Conservation (phyloP, 2,888 invertebrate species). For the Stegophylla sp. region DNA sequence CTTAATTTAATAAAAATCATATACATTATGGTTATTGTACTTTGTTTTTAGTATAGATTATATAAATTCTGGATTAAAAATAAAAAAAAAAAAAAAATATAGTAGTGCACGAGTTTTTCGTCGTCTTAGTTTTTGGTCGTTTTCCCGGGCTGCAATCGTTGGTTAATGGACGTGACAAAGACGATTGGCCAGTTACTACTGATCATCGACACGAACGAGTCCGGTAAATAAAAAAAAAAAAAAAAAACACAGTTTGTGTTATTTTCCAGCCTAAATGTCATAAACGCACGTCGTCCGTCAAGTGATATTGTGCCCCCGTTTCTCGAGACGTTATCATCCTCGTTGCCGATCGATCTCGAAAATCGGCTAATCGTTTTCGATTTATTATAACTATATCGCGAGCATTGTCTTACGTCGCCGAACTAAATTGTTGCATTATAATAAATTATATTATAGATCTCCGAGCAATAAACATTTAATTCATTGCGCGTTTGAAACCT, state of each 20-base stretch:
- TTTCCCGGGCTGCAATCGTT: too few species aligned
- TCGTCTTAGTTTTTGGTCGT: background rate
- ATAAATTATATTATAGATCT: background rate
- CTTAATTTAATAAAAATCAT: too few species aligned
- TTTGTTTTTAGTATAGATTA: too few species aligned
- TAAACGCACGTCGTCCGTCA: conserved; percentile 29
- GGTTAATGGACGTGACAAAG: background rate
- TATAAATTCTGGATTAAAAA: too few species aligned
- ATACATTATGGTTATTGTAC: too few species aligned
- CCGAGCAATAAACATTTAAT: too few species aligned
- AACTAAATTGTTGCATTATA: background rate
- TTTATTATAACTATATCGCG: background rate
- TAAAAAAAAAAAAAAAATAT: background rate
- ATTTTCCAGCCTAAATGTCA: conserved; percentile 4
- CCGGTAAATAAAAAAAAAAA: conserved; percentile 11
- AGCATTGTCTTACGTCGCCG: background rate
- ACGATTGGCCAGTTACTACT: conserved; percentile 9
- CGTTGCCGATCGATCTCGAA: background rate
- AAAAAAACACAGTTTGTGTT: background rate
- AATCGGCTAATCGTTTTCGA: conserved; percentile 1
- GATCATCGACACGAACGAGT: background rate
- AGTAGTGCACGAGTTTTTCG: background rate
- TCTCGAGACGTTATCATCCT: background rate
- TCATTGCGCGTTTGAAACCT: background rate
- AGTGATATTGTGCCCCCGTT: background rate